phyloP scores from a whole-genome alignment of 2,113 vertebrate species.

The Barbus barbus region DNA sequence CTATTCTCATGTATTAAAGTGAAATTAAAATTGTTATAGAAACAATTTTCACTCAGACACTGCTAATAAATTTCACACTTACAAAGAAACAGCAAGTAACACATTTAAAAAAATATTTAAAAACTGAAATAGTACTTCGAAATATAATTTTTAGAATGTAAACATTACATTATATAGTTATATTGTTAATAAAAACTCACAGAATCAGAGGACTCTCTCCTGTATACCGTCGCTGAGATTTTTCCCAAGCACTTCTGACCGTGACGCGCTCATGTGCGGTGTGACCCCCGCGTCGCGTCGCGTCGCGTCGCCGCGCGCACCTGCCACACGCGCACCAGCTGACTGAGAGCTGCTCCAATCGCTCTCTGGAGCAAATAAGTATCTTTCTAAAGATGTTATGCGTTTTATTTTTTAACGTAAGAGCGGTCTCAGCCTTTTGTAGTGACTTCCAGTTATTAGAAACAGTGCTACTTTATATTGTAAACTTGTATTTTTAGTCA shows the following conservation, averaged over 20 bases:
- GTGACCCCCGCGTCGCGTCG: slow-evolving; percentile 25
- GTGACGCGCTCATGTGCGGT: neutral
- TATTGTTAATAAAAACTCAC: slow-evolving; percentile 6
- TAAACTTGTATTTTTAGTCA: too few relatives aligned
- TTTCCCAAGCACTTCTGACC: neutral
- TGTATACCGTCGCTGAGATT: neutral
- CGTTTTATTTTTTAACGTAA: too few relatives aligned
- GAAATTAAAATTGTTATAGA: too few relatives aligned
- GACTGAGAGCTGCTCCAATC: slow-evolving; percentile 6
- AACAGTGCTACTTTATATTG: too few relatives aligned
- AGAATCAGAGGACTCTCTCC: slow-evolving; percentile 2
- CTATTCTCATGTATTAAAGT: too few relatives aligned
- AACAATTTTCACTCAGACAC: too few relatives aligned
- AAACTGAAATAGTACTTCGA: too few relatives aligned
- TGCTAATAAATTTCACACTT: too few relatives aligned
- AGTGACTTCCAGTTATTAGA: too few relatives aligned
- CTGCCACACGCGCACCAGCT: slow-evolving; percentile 60
- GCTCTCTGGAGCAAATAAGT: slow-evolving; percentile 4
- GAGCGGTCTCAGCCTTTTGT: too few relatives aligned
- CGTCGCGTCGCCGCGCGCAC: slow-evolving; percentile 51
- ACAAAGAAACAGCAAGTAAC: too few relatives aligned
- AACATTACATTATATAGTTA: neutral
- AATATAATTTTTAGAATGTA: neutral
- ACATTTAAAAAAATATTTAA: too few relatives aligned
- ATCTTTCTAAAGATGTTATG: neutral